Conservation (phyloP, 2,797 vertebrate genomes). For the Dendrocincla tyrannina region DNA sequence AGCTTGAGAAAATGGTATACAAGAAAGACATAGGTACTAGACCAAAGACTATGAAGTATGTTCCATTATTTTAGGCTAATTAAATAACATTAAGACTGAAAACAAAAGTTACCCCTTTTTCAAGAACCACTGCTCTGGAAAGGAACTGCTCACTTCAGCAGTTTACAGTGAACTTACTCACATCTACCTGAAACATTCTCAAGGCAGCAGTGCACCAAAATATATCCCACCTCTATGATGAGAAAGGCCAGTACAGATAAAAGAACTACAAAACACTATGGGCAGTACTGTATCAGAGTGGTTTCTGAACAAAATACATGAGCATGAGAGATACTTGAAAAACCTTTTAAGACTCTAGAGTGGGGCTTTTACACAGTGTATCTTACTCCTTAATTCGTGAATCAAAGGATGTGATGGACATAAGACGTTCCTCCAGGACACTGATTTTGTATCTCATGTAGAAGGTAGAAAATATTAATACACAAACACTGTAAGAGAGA, state of each 20-base stretch:
- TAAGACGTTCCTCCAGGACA: conserved; percentile 85
- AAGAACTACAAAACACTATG: background rate
- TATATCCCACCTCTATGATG: background rate
- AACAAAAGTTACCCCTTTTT: background rate
- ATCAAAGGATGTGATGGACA: conserved; percentile 79
- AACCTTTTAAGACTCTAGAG: background rate
- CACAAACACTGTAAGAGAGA: conserved; percentile 81
- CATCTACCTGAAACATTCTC: background rate
- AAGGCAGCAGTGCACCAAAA: background rate
- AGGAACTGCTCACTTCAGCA: background rate
- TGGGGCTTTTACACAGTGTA: background rate
- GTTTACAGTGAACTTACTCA: background rate
- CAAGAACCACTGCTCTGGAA: background rate
- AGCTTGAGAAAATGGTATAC: background rate
- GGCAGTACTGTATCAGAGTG: background rate
- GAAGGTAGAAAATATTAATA: conserved; percentile 88
- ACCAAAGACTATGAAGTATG: background rate
- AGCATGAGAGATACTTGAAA: background rate
- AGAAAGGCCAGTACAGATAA: background rate
- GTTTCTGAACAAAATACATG: background rate
- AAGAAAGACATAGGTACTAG: background rate
- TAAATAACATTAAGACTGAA: background rate
- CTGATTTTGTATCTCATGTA: conserved; percentile 91
- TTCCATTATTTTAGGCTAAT: background rate
- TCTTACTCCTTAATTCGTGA: conserved; percentile 82